Percentiles rank a stretch among this genome's conserved stretches.
Conservation (phyloP, 1,140 invertebrate genomes). For the Orchestia grillus region DNA sequence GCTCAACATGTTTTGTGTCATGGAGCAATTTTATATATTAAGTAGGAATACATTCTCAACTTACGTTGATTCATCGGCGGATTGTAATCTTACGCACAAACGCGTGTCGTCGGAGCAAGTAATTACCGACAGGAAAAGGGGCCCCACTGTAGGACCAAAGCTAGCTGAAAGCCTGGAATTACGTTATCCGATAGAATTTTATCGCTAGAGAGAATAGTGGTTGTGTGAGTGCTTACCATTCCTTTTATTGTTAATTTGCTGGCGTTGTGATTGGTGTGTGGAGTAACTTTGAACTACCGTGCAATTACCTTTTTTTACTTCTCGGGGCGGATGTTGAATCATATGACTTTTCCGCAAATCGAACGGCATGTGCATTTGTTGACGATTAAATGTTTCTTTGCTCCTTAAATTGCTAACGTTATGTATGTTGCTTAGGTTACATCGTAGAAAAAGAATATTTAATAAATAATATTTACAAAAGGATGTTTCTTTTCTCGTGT, state of each 20-base stretch:
- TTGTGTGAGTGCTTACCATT: neutral
- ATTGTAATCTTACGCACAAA: too few species aligned
- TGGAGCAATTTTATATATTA: neutral
- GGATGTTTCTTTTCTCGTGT: neutral
- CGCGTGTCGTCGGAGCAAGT: too few species aligned
- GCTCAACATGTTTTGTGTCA: neutral
- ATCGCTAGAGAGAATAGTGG: neutral
- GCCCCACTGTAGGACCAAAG: too few species aligned
- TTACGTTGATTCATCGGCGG: too few species aligned
- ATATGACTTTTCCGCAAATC: too few species aligned
- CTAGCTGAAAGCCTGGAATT: too few species aligned
- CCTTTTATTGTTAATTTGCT: neutral
- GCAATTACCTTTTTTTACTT: neutral
- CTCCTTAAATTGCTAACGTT: neutral
- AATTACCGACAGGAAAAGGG: too few species aligned
- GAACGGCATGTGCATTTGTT: neutral
- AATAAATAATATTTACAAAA: constrained; percentile 12
- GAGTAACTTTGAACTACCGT: neutral
- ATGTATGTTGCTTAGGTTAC: neutral
- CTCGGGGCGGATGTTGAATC: neutral
- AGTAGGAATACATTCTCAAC: too few species aligned
- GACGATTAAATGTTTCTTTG: neutral
- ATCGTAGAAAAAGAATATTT: neutral
- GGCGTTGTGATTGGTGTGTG: neutral
- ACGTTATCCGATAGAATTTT: too few species aligned